Evolutionary conservation across 2,797 vertebrate genomes (phyloP).

Genomic region (Sphenodon punctatus): DNA sequence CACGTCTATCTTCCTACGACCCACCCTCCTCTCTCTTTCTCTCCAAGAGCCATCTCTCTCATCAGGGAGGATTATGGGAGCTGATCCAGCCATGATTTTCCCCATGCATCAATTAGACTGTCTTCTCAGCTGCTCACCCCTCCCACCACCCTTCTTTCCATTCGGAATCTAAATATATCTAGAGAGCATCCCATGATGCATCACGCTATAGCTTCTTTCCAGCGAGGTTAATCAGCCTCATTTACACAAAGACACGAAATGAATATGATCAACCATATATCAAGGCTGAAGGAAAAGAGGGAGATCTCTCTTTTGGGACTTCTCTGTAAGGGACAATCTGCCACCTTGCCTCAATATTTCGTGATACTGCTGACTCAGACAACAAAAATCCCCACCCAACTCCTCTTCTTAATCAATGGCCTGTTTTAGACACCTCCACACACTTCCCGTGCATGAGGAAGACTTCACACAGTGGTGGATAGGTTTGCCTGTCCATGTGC

Average conservation of each 20-base stretch:
- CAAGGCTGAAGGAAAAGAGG: no score
- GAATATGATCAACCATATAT: background rate
- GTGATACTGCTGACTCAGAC: no score
- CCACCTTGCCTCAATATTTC: no score
- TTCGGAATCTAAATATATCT: constrained; percentile 35
- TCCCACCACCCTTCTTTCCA: background rate
- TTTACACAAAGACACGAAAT: background rate
- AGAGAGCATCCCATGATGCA: background rate
- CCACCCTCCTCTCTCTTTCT: background rate
- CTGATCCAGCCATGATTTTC: background rate
- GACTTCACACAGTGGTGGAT: no score
- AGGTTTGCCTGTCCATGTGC: no score
- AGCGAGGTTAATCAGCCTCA: constrained; percentile 2
- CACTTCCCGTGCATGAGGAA: no score
- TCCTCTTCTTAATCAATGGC: no score
- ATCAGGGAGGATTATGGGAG: background rate
- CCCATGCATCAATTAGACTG: background rate
- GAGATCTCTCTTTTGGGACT: no score
- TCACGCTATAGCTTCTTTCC: background rate
- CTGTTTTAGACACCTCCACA: no score
- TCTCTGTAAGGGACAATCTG: no score
- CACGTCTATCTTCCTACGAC: accelerated
- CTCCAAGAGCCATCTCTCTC: background rate
- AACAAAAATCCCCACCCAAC: no score
- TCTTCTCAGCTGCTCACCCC: background rate